Conservation (phyloP, 2,888 invertebrate species). For the Chalcosyrphus nemorum region DNA sequence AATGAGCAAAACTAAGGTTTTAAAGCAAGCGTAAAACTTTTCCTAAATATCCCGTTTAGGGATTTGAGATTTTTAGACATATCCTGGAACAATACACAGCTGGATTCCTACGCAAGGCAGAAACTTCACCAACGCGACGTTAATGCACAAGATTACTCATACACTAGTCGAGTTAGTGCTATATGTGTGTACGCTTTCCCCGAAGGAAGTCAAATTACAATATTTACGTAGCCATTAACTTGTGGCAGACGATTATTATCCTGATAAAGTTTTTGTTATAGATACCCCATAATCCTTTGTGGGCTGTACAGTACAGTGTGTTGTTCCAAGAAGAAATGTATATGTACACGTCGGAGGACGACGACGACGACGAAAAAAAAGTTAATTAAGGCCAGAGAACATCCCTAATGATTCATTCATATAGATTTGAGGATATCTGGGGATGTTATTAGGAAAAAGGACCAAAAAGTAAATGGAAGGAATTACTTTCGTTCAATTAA, state of each 20-base stretch:
- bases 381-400: conserved; percentile 10
- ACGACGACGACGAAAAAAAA: no score
- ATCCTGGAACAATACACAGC: neutral
- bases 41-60: conserved; percentile 6
- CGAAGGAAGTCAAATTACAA: conserved; percentile 21
- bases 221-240: conserved; percentile 43
- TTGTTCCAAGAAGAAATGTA: neutral
- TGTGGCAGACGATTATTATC: conserved; percentile 47
- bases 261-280: conserved; percentile 20
- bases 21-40: neutral
- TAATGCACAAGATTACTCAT: neutral
- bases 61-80: neutral
- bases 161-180: neutral
- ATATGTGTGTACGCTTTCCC: neutral
- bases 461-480: neutral
- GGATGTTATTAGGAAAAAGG: neutral
- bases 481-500: conserved; percentile 34
- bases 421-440: neutral
- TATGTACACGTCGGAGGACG: neutral
- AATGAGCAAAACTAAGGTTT: neutral
- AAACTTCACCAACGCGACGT: neutral
- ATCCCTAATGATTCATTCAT: conserved; percentile 15
- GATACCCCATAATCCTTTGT: conserved; percentile 19
- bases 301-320: neutral
- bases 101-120: neutral